Evolutionary conservation across 1,140 invertebrate genomes (phyloP), one percentile per base, ranked within the genome.

Genomic region (Lysiphlebus fabarum): DNA sequence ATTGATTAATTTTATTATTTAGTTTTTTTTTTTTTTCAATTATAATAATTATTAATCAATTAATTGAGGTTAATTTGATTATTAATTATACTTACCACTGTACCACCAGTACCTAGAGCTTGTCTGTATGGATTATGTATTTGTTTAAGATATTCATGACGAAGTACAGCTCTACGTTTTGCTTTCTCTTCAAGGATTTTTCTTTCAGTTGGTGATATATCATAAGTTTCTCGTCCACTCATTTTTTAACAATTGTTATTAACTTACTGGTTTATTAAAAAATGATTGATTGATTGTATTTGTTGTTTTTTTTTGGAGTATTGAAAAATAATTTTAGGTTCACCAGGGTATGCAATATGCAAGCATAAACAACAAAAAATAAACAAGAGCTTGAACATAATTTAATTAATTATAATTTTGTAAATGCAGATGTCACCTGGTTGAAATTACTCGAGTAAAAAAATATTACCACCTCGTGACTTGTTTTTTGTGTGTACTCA

Each of bases 141-240:
- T 67, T 87, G 81, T 74, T 86, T 89, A n/a, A 88, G 67, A 71
- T 85, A 92, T 68, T 90, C 81, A n/a, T 80, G 68, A 64, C 87
- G 83, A 53, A 87, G 73, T 34, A 73, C 69, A 40, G 76, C 69
- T 62, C 84, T 81, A 62, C 83, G 77, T 55, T 81, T 74, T 5
- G 82, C 79, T 67, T 83, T 82, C 67, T 83, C 81, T 70, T 84
- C 74, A 36, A 85, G 67, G 38, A 85, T 63, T 65, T 81, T 65
- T 58, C 64, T 67, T 58, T 81, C 9, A 12, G 61, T 42, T 5
- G 44, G 7, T 6, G 70, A 58, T 44, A 73, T 0, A 70, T 76
- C 71, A 33, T 56, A 70, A 12, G 53, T 55, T 2, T 61, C 53
- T 4, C 61, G 64, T 12, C 55, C 61, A 9, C 58, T 44, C 64